phyloP scores from a whole-genome alignment of 2,888 invertebrate genomes.

The Eristalis pertinax region DNA sequence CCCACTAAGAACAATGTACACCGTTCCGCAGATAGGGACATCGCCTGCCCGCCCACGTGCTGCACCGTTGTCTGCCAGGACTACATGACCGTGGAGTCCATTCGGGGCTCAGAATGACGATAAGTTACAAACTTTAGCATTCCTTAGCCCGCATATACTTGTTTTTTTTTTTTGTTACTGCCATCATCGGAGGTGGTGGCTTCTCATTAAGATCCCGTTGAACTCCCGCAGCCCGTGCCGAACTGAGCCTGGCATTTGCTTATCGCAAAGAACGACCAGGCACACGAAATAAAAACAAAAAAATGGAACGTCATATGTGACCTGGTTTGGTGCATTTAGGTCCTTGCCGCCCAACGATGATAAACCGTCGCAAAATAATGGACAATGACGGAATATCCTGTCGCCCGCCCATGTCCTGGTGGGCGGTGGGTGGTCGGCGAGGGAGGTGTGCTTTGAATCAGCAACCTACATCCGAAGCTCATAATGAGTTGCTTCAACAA shows the following conservation, averaged over 20 bases:
- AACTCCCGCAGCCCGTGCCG: conserved; percentile 15
- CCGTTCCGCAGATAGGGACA: conserved; percentile 15
- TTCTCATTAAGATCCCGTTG: conserved; percentile 55
- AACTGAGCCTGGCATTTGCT: conserved; percentile 58
- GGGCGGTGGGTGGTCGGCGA: not conserved
- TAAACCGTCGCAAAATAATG: conserved; percentile 63
- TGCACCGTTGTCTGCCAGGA: not conserved
- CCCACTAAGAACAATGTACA: conserved; percentile 29
- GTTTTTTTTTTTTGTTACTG: not conserved
- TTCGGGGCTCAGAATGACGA: conserved; percentile 24
- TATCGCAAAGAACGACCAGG: conserved; percentile 45
- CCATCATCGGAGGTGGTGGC: conserved; percentile 15
- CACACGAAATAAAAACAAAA: not conserved
- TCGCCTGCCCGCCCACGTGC: not conserved
- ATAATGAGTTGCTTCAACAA: conserved; percentile 60
- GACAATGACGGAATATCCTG: conserved; percentile 62
- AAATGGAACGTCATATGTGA: conserved; percentile 57
- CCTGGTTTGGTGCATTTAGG: conserved; percentile 54
- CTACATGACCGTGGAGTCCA: conserved; percentile 4
- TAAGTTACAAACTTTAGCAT: conserved; percentile 55
- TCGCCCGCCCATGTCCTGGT: not conserved
- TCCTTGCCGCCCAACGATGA: conserved; percentile 53
- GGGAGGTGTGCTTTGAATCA: conserved; percentile 45
- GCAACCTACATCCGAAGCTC: conserved; percentile 29
- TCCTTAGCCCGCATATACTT: not conserved